Evolutionary conservation across 1,140 invertebrate genomes (phyloP), one percentile per base, ranked within the genome.

Genomic region (Lordiphosa stackelbergi): DNA sequence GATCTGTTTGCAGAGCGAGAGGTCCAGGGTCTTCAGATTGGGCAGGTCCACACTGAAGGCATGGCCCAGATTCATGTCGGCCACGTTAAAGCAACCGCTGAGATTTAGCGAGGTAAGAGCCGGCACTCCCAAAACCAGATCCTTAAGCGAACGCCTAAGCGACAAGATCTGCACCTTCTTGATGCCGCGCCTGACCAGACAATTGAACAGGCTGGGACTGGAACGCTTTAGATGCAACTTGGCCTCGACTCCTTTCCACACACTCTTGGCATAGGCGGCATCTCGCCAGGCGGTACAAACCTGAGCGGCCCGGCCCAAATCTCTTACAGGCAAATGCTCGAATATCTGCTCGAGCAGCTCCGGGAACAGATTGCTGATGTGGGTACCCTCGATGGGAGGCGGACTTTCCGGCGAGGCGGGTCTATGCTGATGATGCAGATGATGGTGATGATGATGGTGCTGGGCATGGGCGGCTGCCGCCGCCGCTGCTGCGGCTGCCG

Each of bases 1-100:
- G 12, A 98, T 93, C 89, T 97, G 96, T 88, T 98, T 98, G 89
- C 97, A 98, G 42, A 98, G 89, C 4, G 95, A 96, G 8, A 98
- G 90, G 86, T 98, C 95, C 34, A 98, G 90, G 53, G 93, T 90
- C 42, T 92, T 94, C 2, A 98, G 89, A 10, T 92, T 91, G 22
- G 93, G 91, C 51, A 93, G 88, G 55, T 95, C 93, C 8, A 92
- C 89, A 31, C 91, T 90, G 73, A 98, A 94, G 0, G 95, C 96
- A 68, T 94, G 93, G 5, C 91, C 92, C 35, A 98, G 88, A n/a
- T 94, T 94, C 6, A 90, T 87, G 81, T 94, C 93, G 16, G 95
- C 96, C 16, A 98, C 92, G 87, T 96, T 97, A 89, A 95, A 98
- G 88, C 96, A 98, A 8, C 97, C 97, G 73, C 94, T 96, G 4